Percentiles rank a stretch among this genome's conserved stretches.
Evolutionary conservation across 2,113 vertebrate genomes (phyloP).

Genomic region (Maccullochella peelii): DNA sequence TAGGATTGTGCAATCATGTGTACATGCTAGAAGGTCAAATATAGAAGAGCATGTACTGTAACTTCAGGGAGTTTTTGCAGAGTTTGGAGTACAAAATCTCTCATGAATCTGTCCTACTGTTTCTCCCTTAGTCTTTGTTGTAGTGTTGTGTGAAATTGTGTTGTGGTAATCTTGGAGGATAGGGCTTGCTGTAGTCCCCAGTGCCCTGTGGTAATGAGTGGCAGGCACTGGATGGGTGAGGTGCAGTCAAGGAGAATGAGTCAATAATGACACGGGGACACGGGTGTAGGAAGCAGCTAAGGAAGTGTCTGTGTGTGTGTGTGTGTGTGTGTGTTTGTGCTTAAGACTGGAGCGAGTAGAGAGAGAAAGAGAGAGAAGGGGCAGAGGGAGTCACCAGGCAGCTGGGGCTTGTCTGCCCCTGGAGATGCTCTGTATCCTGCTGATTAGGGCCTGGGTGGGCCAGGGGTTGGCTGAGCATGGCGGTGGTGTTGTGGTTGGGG

Average conservation of each 20-base stretch:
- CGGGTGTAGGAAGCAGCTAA: conserved; percentile 67
- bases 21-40: conserved; percentile 31
- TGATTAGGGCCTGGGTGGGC: conserved; percentile 82
- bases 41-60: not conserved
- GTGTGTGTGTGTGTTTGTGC: conserved; percentile 37
- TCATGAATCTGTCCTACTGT: conserved; percentile 13
- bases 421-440: conserved; percentile 82
- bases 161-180: conserved; percentile 56
- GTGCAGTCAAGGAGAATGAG: conserved; percentile 80
- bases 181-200: conserved; percentile 60
- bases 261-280: conserved; percentile 75
- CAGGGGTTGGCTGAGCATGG: conserved; percentile 68
- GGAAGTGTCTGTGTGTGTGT: conserved; percentile 55
- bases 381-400: conserved; percentile 77
- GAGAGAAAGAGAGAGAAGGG: conserved; percentile 54
- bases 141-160: conserved; percentile 39
- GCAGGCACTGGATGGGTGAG: conserved; percentile 73
- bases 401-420: conserved; percentile 69
- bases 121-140: conserved; percentile 18
- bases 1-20: conserved; percentile 53
- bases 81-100: not conserved
- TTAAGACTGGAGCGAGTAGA: conserved; percentile 31
- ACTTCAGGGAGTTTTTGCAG: conserved; percentile 11
- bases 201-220: conserved; percentile 75
- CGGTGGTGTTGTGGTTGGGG: conserved; percentile 6